phyloP scores from a whole-genome alignment of 2,797 vertebrate species.

The Atherinosoma microstoma region DNA sequence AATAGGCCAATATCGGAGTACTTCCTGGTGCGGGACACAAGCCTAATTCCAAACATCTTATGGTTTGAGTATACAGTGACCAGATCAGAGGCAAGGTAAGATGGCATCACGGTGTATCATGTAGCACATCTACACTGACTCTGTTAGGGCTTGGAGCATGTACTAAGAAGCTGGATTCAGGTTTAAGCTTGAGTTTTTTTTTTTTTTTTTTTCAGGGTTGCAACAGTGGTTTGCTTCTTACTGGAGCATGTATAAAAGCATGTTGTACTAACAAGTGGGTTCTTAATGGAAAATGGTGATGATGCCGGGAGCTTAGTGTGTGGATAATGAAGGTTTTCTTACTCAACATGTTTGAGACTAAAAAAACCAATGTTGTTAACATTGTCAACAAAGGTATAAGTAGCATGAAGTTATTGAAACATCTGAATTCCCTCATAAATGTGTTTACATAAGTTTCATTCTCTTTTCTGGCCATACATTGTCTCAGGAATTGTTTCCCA shows the following conservation, averaged over 20 bases:
- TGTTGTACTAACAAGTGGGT: too few relatives aligned
- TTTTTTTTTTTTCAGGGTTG: not conserved
- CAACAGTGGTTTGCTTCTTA: not conserved
- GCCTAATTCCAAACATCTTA: conserved; percentile 98
- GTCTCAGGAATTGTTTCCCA: not conserved
- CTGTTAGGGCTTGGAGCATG: not conserved
- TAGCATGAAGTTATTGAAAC: not conserved
- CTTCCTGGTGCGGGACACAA: conserved; percentile 98
- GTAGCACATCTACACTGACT: not conserved
- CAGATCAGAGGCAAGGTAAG: conserved; percentile 97
- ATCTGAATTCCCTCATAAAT: not conserved
- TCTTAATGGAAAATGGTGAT: too few relatives aligned
- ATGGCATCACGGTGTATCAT: not conserved
- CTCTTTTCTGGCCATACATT: not conserved
- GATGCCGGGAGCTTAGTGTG: not conserved
- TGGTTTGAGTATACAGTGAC: conserved; percentile 99
- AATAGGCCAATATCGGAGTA: conserved; percentile 96
- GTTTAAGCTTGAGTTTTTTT: not conserved
- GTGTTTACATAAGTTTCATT: not conserved
- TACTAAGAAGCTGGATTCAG: not conserved
- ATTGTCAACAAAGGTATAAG: not conserved
- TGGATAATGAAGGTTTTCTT: not conserved
- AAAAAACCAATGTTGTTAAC: too few relatives aligned
- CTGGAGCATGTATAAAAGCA: not conserved
- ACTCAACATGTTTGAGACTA: too few relatives aligned